Base-by-base conservation (phyloP, 2,113 vertebrate genomes). In the Neomonachus schauinslandi region DNA sequence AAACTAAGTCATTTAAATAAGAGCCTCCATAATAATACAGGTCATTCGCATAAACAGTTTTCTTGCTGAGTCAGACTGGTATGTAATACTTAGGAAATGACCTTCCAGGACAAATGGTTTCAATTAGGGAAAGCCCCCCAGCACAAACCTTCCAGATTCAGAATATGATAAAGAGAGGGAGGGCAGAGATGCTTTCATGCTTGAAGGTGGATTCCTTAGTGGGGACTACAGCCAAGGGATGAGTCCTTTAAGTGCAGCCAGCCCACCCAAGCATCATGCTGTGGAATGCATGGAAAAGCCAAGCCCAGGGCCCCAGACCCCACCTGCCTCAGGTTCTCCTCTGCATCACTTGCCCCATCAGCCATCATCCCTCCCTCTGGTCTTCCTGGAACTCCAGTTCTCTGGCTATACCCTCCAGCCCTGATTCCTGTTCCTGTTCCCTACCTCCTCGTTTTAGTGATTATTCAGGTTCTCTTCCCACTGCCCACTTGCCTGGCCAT, bases 71-170 rank as follows among this genome's bases (percentile, higher is more conserved):
- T 5, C 5, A 67, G 55, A 49, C 19, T 39, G 22, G 61, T n/a
- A 36, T 24, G 16, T 55, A 53, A 74, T 7, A 74, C 28, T 81
- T 83, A 72, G 55, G 49, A 69, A 81, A 61, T 36, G 46, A 90
- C 42, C 39, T 72, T 92, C 36, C 39, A 80, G 51, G 51, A 89
- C 18, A 57, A 94, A 77, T 31, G 61, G 22, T 83, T 92, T 63
- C 59, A 81, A 24, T 46, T 42, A 39, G n/a, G 49, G 26, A 36
- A 0, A 55, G 24, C 7, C 7, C 46, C 28, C 28, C 3, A 57
- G 42, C 18, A 46, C 22, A 96, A 46, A 71, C 28, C 61, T n/a
- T 2, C 57, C 69, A n/a, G 69, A 74, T 22, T 77, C 19, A 46
- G 31, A 90, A 69, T 12, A 24, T 14, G 31, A 26, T 7, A 9